Percentiles rank a stretch among this genome's conserved stretches.
These are phyloP conservation scores for Engraulis encrasicolus DNA, from an alignment of 2,113 vertebrate species.

Conservation along the genomic window DNA sequence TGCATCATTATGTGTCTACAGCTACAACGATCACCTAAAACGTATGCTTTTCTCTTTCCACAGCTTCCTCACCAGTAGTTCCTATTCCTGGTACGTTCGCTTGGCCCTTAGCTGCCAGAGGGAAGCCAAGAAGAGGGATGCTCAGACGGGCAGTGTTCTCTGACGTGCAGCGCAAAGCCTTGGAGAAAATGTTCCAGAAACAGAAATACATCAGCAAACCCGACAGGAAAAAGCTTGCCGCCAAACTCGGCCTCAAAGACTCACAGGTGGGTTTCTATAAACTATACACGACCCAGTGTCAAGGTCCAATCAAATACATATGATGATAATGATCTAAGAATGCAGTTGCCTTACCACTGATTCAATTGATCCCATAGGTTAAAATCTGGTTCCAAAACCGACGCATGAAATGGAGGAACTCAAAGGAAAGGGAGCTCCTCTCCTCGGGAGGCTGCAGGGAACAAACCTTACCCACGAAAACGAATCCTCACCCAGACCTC, in stretches of 20 bases:
- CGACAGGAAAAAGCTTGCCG: slow-evolving; percentile 91
- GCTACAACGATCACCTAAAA: not conserved
- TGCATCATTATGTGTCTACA: not conserved
- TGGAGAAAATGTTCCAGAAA: slow-evolving; percentile 99
- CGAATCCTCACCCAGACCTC: slow-evolving; percentile 97
- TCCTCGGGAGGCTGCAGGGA: slow-evolving; percentile 95
- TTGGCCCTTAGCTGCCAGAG: slow-evolving; percentile 89
- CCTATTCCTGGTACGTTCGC: slow-evolving; percentile 96
- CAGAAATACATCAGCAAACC: slow-evolving; percentile 99
- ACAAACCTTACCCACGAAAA: slow-evolving; percentile 95
- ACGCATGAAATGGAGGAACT: slow-evolving; percentile 99
- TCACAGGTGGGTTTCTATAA: slow-evolving; percentile 82
- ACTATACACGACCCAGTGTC: slow-evolving; percentile 37
- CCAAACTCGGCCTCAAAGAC: slow-evolving; percentile 93
- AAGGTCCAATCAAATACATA: not conserved
- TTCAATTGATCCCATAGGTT: slow-evolving; percentile 74
- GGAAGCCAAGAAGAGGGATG: slow-evolving; percentile 95
- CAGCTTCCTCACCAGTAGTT: slow-evolving; percentile 87
- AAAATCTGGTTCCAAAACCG: slow-evolving; percentile 99
- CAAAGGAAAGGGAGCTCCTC: slow-evolving; percentile 94
- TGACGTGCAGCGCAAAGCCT: slow-evolving; percentile 92
- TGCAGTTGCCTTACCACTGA: not conserved
- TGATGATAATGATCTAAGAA: not conserved
- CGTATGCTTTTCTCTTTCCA: not conserved
- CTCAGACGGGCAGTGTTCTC: slow-evolving; percentile 95